A percentile compares a stretch with the other conserved stretches of the same genome.
phyloP scores from a whole-genome alignment of 2,113 vertebrate species.

The Microcebus jonahi region DNA sequence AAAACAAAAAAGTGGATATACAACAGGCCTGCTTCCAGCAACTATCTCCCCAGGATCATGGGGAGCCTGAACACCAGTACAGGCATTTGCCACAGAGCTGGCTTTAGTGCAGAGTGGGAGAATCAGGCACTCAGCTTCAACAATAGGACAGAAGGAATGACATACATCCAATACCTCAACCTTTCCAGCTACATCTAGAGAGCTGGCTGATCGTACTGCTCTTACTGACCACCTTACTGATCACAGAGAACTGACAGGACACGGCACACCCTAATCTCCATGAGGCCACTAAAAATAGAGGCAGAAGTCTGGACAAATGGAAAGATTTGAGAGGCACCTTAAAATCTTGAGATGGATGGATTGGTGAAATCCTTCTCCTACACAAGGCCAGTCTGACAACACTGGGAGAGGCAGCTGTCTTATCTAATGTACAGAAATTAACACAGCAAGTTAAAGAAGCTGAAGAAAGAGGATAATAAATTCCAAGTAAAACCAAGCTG shows the following conservation, averaged over 20 bases:
- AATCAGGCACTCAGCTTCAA: not conserved
- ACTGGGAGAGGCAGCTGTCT: not conserved
- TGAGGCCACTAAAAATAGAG: not conserved
- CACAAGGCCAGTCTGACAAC: not conserved
- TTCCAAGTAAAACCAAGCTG: not conserved
- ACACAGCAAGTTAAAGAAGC: not conserved
- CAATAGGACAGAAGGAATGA: not conserved
- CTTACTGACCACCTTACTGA: not conserved
- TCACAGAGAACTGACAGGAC: not conserved
- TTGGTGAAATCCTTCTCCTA: not conserved
- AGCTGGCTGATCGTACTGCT: not conserved
- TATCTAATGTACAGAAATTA: not conserved
- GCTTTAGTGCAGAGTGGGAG: too few relatives aligned
- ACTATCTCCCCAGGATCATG: not conserved
- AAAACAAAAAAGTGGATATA: not conserved
- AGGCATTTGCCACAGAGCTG: not conserved
- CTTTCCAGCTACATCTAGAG: not conserved
- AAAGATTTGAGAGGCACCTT: not conserved
- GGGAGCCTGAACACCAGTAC: not conserved
- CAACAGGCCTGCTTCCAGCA: not conserved
- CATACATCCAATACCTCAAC: not conserved
- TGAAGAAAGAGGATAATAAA: not conserved
- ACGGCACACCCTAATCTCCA: too few relatives aligned
- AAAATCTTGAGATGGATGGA: not conserved
- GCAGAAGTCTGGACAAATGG: not conserved